Percentiles rank a stretch among this genome's conserved stretches.
phyloP scores from a whole-genome alignment of 2,888 invertebrate genomes.

The Metalampra italica region DNA sequence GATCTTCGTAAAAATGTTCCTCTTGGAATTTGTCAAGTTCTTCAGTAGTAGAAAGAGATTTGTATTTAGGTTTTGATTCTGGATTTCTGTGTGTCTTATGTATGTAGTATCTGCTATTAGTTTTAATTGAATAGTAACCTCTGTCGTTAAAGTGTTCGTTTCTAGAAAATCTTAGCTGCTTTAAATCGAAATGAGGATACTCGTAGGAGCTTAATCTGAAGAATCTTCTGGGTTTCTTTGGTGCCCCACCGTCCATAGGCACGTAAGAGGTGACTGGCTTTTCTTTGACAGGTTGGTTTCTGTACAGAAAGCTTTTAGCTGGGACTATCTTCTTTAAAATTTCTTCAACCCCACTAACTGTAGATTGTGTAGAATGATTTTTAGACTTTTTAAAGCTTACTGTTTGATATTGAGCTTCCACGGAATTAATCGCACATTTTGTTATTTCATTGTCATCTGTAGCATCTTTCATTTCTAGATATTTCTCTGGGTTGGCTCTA shows the following conservation, averaged over 20 bases:
- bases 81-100: slow-evolving; percentile 43
- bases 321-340: slow-evolving; percentile 58
- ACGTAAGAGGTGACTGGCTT: slow-evolving; percentile 55
- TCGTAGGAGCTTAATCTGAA: slow-evolving; percentile 65
- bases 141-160: slow-evolving; percentile 49
- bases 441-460: slow-evolving; percentile 23
- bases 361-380: slow-evolving; percentile 24
- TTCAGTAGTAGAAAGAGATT: slow-evolving; percentile 47
- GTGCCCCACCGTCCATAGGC: slow-evolving; percentile 56
- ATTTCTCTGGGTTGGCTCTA: slow-evolving; percentile 49
- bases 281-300: slow-evolving; percentile 43
- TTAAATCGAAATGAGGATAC: slow-evolving; percentile 58
- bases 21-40: slow-evolving; percentile 44
- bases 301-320: slow-evolving; percentile 68
- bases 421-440: slow-evolving; percentile 12
- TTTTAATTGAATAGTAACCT: slow-evolving; percentile 65
- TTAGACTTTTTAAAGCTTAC: slow-evolving; percentile 38
- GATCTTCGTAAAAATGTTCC: slow-evolving; percentile 69
- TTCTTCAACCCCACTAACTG: slow-evolving; percentile 50
- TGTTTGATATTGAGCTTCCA: slow-evolving; percentile 61
- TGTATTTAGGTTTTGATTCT: slow-evolving; percentile 54
- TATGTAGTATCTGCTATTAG: slow-evolving; percentile 44
- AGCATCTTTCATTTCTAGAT: slow-evolving; percentile 25
- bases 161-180: slow-evolving; percentile 43
- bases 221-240: slow-evolving; percentile 46